Evolutionary conservation across 2,888 invertebrate species (phyloP).

Genomic region (Drosophila borborema): DNA sequence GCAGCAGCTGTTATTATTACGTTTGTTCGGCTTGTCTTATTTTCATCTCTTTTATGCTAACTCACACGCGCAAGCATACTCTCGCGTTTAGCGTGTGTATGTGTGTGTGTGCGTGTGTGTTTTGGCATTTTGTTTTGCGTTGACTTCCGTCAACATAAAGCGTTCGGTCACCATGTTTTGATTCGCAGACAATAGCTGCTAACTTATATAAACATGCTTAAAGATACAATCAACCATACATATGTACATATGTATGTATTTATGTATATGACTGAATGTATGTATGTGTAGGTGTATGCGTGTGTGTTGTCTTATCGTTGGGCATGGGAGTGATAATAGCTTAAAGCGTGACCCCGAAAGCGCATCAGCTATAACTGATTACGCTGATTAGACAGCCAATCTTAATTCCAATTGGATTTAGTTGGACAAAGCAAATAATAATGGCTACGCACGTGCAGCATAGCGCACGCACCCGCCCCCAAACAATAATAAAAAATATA

Average conservation of each 20-base stretch:
- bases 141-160: constrained; percentile 54
- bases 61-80: constrained; percentile 9
- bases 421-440: constrained; percentile 6
- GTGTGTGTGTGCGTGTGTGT: constrained; percentile 18
- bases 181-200: constrained; percentile 37
- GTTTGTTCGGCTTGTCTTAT: background rate
- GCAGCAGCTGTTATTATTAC: constrained; percentile 4
- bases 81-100: background rate
- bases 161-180: constrained; percentile 33
- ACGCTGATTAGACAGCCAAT: constrained; percentile 31
- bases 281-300: background rate
- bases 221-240: constrained; percentile 10
- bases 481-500: background rate
- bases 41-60: constrained; percentile 27
- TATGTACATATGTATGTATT: rapidly evolving
- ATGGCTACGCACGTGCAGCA: constrained; percentile 45
- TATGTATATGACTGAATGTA: background rate
- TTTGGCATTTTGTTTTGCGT: constrained; percentile 35
- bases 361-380: constrained; percentile 46
- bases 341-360: constrained; percentile 46
- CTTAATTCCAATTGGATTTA: constrained; percentile 7
- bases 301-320: constrained; percentile 24
- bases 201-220: constrained; percentile 46
- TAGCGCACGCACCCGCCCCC: background rate
- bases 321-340: constrained; percentile 28